A percentile compares a stretch with the other conserved stretches of the same genome.
Evolutionary conservation across 2,797 vertebrate genomes (phyloP).

Genomic region (Lagodon rhomboides): DNA sequence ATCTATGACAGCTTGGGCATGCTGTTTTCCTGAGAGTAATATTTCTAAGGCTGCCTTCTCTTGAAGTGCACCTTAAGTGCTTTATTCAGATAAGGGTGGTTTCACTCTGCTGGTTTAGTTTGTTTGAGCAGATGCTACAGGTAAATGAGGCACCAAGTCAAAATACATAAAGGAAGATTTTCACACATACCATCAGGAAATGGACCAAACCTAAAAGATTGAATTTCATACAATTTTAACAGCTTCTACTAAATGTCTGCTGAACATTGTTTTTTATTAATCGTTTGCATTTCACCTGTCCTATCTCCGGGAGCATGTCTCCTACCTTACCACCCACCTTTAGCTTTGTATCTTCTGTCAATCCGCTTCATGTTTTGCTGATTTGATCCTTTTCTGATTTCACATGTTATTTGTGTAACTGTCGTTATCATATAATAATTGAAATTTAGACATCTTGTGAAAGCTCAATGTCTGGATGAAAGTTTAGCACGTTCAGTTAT

Average conservation of each 20-base stretch:
- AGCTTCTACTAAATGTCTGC: background rate
- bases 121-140: background rate
- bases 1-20: background rate
- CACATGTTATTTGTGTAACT: background rate
- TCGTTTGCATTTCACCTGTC: background rate
- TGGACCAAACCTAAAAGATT: background rate
- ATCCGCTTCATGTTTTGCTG: background rate
- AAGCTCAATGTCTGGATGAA: background rate
- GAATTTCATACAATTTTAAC: background rate
- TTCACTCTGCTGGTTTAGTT: constrained; percentile 2
- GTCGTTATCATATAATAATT: background rate
- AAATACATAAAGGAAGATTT: background rate
- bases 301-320: background rate
- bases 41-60: background rate
- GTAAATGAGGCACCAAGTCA: background rate
- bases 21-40: background rate
- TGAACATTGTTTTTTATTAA: background rate
- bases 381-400: background rate
- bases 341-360: background rate
- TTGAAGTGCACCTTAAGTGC: background rate
- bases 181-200: background rate
- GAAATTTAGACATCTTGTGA: no score
- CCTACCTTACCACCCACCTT: background rate
- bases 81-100: background rate
- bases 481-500: background rate